phyloP scores from a whole-genome alignment of 2,113 vertebrate species.

The Hippopotamus amphibius region DNA sequence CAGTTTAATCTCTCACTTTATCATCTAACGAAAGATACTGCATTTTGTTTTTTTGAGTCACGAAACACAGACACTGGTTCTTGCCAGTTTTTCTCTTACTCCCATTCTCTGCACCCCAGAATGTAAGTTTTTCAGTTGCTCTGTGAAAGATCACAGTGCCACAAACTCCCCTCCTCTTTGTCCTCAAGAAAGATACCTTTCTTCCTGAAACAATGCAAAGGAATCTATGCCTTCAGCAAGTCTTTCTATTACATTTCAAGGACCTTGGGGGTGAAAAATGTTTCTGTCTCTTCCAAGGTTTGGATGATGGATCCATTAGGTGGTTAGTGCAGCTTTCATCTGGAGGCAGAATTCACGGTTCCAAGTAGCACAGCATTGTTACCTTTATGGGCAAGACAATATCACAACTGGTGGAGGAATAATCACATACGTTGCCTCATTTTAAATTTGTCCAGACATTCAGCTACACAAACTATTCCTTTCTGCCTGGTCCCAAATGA shows the following conservation, averaged over 20 bases:
- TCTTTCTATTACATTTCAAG: background rate
- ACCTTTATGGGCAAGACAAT: background rate
- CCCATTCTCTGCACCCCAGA: background rate
- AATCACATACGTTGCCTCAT: background rate
- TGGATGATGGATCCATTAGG: background rate
- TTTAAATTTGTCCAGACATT: slow-evolving; percentile 16
- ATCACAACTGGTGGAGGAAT: background rate
- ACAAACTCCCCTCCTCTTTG: background rate
- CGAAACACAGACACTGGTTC: background rate
- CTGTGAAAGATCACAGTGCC: background rate
- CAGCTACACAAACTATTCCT: slow-evolving; percentile 8
- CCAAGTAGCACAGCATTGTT: background rate
- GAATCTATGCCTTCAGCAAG: background rate
- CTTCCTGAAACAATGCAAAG: background rate
- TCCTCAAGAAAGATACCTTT: background rate
- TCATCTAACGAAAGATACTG: background rate
- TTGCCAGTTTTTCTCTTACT: background rate
- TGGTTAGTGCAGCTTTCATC: background rate
- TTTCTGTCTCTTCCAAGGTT: background rate
- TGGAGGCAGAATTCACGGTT: background rate
- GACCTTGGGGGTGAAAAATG: background rate
- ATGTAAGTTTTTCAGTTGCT: background rate
- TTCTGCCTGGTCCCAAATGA: slow-evolving; percentile 24
- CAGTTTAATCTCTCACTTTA: background rate
- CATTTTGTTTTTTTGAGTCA: background rate